phyloP scores from a whole-genome alignment of 2,113 vertebrate species.

The Lathamus discolor region DNA sequence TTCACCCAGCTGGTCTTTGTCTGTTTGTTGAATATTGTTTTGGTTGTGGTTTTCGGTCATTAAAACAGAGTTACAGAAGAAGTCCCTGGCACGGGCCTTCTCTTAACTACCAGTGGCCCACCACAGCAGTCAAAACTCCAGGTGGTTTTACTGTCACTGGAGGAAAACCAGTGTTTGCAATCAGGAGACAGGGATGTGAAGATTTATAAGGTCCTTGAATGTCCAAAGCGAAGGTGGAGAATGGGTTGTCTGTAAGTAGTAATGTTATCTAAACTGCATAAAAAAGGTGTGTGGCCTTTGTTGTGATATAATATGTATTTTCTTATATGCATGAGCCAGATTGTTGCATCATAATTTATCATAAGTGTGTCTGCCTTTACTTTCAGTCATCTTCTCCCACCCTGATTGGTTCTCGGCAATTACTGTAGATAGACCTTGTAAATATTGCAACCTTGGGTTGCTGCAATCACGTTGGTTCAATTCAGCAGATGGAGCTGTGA shows the following conservation, averaged over 20 bases:
- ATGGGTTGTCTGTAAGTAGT: conserved; percentile 81
- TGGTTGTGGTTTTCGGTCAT: conserved; percentile 59
- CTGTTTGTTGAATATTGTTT: conserved; percentile 60
- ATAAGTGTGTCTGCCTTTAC: conserved; percentile 75
- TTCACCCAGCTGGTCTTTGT: conserved; percentile 62
- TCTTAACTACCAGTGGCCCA: conserved; percentile 54
- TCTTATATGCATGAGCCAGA: conserved; percentile 86
- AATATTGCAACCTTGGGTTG: conserved; percentile 75
- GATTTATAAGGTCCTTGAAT: conserved; percentile 66
- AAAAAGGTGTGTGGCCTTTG: conserved; percentile 83
- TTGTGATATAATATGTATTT: conserved; percentile 84
- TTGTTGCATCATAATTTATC: conserved; percentile 79
- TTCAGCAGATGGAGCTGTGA: conserved; percentile 68
- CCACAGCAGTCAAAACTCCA: conserved; percentile 34
- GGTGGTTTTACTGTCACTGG: conserved; percentile 56
- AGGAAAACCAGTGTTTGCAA: conserved; percentile 64
- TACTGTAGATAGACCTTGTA: conserved; percentile 83
- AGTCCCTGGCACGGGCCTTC: conserved; percentile 32
- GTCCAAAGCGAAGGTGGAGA: conserved; percentile 72
- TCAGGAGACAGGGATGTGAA: conserved; percentile 71
- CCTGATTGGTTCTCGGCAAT: conserved; percentile 75
- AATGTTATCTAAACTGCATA: conserved; percentile 78
- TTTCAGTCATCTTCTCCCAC: conserved; percentile 76
- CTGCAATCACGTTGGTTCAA: conserved; percentile 71
- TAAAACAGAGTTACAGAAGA: conserved; percentile 54